Conservation (phyloP, 2,888 invertebrate species). For the Argyresthia albistria region DNA sequence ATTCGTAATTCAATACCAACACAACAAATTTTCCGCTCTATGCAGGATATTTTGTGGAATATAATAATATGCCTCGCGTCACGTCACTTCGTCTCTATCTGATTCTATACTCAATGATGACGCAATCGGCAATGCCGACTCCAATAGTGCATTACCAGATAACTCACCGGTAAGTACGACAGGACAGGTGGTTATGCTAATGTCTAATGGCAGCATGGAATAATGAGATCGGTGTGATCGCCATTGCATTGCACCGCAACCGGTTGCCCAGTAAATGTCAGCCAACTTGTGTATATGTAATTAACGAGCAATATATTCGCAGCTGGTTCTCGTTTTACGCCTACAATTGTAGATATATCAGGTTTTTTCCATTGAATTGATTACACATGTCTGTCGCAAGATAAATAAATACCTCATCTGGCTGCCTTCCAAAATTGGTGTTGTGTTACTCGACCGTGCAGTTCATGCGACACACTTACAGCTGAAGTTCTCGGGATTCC, state of each 20-base stretch:
- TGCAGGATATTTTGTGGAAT: no score
- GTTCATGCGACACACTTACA: no score
- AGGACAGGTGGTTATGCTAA: constrained; percentile 48
- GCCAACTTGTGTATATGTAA: constrained; percentile 32
- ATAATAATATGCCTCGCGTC: no score
- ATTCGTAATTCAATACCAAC: no score
- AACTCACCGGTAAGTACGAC: neutral
- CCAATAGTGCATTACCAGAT: neutral
- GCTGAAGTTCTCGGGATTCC: no score
- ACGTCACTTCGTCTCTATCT: no score
- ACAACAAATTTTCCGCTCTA: no score
- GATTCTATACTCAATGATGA: no score
- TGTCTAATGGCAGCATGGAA: constrained; percentile 26
- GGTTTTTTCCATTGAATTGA: constrained; percentile 33
- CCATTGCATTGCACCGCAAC: constrained; percentile 52
- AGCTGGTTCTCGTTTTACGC: constrained; percentile 43
- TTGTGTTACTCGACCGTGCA: neutral
- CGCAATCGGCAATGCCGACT: no score
- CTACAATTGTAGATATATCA: constrained; percentile 34
- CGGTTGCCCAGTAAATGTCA: constrained; percentile 52
- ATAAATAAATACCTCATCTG: neutral
- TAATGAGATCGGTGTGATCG: constrained; percentile 44
- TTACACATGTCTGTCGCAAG: constrained; percentile 24
- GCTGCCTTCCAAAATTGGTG: constrained; percentile 29
- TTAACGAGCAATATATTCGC: constrained; percentile 20